phyloP scores from a whole-genome alignment of 2,113 vertebrate species.

The Mobula hypostoma region DNA sequence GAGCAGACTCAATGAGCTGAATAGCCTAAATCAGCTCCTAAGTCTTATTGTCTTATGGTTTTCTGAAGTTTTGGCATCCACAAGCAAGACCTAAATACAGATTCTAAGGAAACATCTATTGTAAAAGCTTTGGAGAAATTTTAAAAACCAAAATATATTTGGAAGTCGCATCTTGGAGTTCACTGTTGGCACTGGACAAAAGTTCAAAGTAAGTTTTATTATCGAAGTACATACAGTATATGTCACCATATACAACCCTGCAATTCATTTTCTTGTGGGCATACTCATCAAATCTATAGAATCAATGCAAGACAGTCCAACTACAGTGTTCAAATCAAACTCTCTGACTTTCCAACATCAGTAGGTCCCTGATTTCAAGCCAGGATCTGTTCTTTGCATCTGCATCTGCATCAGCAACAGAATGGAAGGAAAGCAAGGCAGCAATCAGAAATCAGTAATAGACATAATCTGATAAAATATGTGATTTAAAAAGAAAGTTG shows the following conservation, averaged over 20 bases:
- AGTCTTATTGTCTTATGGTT: too few species aligned
- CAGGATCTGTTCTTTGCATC: neutral
- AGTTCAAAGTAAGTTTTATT: too few species aligned
- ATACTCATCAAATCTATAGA: too few species aligned
- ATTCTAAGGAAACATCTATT: neutral
- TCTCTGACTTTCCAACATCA: too few species aligned
- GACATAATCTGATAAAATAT: neutral
- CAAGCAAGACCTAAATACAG: neutral
- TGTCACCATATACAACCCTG: too few species aligned
- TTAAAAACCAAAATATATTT: neutral
- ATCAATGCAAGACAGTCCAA: too few species aligned
- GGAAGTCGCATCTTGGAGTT: neutral
- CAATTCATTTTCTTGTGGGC: too few species aligned
- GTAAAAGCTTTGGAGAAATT: neutral
- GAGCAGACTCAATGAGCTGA: too few species aligned
- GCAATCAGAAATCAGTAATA: neutral
- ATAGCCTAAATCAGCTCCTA: too few species aligned
- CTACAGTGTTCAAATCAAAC: neutral
- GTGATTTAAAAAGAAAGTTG: neutral
- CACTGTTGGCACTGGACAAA: neutral
- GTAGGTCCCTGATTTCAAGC: too few species aligned
- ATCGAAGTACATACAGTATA: too few species aligned
- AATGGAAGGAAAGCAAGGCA: neutral
- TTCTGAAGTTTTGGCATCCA: neutral
- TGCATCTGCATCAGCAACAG: neutral